phyloP scores from a whole-genome alignment of 2,797 vertebrate species.

The Cynodonichthys magdalenae region DNA sequence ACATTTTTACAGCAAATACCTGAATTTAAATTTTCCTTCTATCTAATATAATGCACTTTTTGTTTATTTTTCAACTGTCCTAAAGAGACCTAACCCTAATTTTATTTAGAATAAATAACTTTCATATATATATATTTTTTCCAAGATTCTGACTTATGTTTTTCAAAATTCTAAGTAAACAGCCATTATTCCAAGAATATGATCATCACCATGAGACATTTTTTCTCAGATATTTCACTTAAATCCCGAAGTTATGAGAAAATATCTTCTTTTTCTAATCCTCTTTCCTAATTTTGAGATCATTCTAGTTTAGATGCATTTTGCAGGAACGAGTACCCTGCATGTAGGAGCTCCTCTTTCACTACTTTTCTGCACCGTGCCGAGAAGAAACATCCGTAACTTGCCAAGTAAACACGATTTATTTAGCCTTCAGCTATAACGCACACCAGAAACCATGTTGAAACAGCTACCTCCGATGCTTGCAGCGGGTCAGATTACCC shows the following conservation, averaged over 20 bases:
- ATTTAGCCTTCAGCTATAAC: conserved; percentile 50
- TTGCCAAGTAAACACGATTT: conserved; percentile 58
- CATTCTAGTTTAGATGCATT: conserved; percentile 44
- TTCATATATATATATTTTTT: no score
- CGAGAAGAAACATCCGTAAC: conserved; percentile 48
- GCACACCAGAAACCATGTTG: conserved; percentile 68
- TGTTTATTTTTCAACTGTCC: no score
- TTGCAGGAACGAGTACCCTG: conserved; percentile 36
- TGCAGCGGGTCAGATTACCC: conserved; percentile 57
- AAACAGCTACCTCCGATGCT: conserved; percentile 67
- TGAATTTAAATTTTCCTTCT: no score
- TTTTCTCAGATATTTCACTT: no score
- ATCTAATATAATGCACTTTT: no score
- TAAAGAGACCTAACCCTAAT: no score
- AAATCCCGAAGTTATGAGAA: no score
- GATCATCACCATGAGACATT: not conserved
- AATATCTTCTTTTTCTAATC: conserved; percentile 2
- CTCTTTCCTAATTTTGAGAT: conserved; percentile 39
- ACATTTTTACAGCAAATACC: no score
- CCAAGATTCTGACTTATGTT: no score
- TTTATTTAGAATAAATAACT: no score
- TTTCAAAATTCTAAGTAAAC: no score
- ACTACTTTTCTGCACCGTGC: conserved; percentile 43
- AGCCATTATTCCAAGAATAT: no score
- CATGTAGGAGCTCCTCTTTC: conserved; percentile 36